Evolutionary conservation across 1,140 invertebrate genomes (phyloP).

Genomic region (Apolygus lucorum): DNA sequence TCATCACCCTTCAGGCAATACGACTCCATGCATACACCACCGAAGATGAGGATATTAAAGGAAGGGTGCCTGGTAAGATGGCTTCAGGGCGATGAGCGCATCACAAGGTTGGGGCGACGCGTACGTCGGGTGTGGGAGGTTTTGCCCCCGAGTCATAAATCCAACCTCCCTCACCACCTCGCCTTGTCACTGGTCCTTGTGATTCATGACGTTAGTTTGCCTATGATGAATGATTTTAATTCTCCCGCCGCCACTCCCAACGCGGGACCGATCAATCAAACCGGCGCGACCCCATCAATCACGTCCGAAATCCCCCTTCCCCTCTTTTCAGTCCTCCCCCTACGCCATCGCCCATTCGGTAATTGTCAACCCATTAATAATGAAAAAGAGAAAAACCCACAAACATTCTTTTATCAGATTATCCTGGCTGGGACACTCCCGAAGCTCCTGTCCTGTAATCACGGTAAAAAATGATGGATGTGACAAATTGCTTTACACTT

Average conservation of each 20-base stretch:
- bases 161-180: neutral
- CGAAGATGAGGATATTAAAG: no score
- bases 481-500: no score
- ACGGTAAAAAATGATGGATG: no score
- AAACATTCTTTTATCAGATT: no score
- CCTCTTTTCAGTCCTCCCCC: neutral
- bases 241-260: neutral
- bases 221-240: slow-evolving; percentile 21
- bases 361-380: slow-evolving; percentile 15
- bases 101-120: no score
- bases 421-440: no score
- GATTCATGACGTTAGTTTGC: slow-evolving; percentile 20
- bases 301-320: neutral
- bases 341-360: neutral
- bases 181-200: neutral
- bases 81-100: no score
- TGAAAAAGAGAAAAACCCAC: neutral
- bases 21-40: no score
- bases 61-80: no score
- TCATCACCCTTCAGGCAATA: no score
- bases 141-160: slow-evolving; percentile 8
- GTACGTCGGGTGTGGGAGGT: neutral
- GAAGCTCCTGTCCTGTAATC: no score
- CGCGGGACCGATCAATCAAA: slow-evolving; percentile 9
- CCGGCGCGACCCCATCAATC: neutral